A percentile compares a stretch with the other conserved stretches of the same genome.
These are phyloP conservation scores for Scalopus aquaticus DNA, from an alignment of 2,113 vertebrate genomes.

Conservation along the genomic window DNA sequence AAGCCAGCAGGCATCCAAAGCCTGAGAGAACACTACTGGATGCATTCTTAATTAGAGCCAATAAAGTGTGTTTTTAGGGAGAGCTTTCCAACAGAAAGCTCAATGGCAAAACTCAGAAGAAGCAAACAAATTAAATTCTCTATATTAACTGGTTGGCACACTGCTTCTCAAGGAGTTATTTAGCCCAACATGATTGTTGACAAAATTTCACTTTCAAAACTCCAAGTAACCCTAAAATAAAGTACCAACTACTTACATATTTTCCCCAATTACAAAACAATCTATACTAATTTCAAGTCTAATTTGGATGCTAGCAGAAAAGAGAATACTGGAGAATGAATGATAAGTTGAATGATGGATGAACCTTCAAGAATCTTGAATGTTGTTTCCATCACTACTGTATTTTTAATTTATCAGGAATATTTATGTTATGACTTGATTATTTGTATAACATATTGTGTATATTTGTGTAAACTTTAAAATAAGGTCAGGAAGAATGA, in stretches of 20 bases:
- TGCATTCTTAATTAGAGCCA: conserved; percentile 80
- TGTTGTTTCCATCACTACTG: conserved; percentile 31
- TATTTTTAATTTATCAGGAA: neutral
- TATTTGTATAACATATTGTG: neutral
- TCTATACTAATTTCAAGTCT: conserved; percentile 55
- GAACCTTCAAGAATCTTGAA: neutral
- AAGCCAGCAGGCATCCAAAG: conserved; percentile 67
- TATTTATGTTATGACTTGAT: conserved; percentile 29
- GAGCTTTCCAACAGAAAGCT: conserved; percentile 69
- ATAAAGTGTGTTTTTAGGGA: conserved; percentile 77
- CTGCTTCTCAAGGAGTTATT: conserved; percentile 61
- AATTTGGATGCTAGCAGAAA: neutral
- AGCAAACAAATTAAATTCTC: conserved; percentile 76
- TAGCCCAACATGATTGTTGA: conserved; percentile 48
- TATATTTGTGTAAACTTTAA: neutral
- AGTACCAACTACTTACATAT: conserved; percentile 51
- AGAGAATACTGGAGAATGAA: neutral
- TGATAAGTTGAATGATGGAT: neutral
- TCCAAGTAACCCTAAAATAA: conserved; percentile 54
- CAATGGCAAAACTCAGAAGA: conserved; percentile 68
- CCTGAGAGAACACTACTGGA: conserved; percentile 78
- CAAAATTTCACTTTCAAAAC: conserved; percentile 71
- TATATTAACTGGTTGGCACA: conserved; percentile 71
- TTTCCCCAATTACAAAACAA: conserved; percentile 34
- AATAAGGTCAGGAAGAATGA: neutral